Percentiles rank a stretch among this genome's conserved stretches.
Conservation (phyloP, 1,140 invertebrate genomes). For the Rhyacophila brunnea region DNA sequence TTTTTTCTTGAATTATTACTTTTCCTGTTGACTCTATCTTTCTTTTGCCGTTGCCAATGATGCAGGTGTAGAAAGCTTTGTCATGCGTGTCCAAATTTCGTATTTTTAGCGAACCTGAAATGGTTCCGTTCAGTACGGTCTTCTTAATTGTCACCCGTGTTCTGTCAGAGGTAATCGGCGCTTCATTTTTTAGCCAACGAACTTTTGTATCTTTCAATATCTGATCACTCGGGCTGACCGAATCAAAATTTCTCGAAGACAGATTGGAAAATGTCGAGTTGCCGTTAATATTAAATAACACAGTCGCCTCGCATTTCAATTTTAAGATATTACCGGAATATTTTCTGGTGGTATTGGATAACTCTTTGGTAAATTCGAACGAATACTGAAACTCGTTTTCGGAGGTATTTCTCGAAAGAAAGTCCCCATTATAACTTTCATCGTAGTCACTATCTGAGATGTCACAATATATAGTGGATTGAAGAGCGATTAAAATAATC, state of each 20-base stretch:
- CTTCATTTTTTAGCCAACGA: conserved; percentile 69
- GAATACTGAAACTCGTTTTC: conserved; percentile 7
- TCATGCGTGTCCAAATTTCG: conserved; percentile 63
- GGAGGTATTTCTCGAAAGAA: neutral
- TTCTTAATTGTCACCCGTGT: conserved; percentile 55
- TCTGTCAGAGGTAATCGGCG: conserved; percentile 45
- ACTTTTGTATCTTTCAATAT: conserved; percentile 54
- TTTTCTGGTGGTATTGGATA: conserved; percentile 12
- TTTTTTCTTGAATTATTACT: conserved; percentile 54
- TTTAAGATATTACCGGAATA: conserved; percentile 1
- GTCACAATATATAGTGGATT: conserved; percentile 7
- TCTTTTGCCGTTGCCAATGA: conserved; percentile 55
- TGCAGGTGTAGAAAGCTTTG: conserved; percentile 69
- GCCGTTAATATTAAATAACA: conserved; percentile 1
- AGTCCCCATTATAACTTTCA: conserved; percentile 6
- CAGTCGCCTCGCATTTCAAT: conserved; percentile 16
- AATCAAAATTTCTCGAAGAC: conserved; percentile 2
- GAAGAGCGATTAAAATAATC: conserved; percentile 7
- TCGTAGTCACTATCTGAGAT: conserved; percentile 10
- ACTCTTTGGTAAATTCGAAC: conserved; percentile 8
- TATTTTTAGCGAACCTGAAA: conserved; percentile 59
- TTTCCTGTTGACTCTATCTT: conserved; percentile 61
- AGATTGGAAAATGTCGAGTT: conserved; percentile 4
- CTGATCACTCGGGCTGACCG: conserved; percentile 2
- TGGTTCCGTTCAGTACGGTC: conserved; percentile 31